Percentiles rank a stretch among this genome's conserved stretches.
These are phyloP conservation scores for Xanthostigma xanthostigma DNA, from an alignment of 2,888 invertebrate species.

Conservation along the genomic window DNA sequence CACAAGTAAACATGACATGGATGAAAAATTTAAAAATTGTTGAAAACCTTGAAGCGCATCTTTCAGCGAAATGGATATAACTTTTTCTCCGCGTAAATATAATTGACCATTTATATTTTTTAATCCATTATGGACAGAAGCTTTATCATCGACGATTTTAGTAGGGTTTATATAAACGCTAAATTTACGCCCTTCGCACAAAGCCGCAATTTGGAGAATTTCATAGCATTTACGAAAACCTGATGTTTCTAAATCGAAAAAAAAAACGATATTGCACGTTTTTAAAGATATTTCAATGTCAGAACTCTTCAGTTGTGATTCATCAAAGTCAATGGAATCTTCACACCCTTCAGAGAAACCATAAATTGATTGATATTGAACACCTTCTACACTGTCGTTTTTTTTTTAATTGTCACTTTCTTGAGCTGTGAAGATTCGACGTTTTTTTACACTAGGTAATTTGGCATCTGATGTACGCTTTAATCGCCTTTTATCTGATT, in stretches of 20 bases:
- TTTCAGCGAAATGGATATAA: neutral
- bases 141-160: neutral
- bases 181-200: neutral
- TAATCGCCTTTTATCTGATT: too few species aligned
- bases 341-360: slow-evolving; percentile 4
- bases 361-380: slow-evolving; percentile 6
- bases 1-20: too few species aligned
- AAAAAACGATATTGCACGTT: neutral
- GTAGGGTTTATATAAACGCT: neutral
- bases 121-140: neutral
- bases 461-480: too few species aligned
- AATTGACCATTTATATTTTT: neutral
- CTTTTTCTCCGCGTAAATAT: neutral
- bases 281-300: slow-evolving; percentile 2
- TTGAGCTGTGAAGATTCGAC: too few species aligned
- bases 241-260: neutral
- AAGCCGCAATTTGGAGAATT: neutral
- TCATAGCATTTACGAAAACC: neutral
- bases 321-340: neutral
- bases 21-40: too few species aligned
- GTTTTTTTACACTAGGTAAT: too few species aligned
- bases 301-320: slow-evolving; percentile 1
- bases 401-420: too few species aligned
- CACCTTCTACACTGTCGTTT: slow-evolving; percentile 4
- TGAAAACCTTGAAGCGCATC: neutral